Evolutionary conservation across 2,113 vertebrate genomes (phyloP).

Genomic region (Oncorhynchus clarkii): DNA sequence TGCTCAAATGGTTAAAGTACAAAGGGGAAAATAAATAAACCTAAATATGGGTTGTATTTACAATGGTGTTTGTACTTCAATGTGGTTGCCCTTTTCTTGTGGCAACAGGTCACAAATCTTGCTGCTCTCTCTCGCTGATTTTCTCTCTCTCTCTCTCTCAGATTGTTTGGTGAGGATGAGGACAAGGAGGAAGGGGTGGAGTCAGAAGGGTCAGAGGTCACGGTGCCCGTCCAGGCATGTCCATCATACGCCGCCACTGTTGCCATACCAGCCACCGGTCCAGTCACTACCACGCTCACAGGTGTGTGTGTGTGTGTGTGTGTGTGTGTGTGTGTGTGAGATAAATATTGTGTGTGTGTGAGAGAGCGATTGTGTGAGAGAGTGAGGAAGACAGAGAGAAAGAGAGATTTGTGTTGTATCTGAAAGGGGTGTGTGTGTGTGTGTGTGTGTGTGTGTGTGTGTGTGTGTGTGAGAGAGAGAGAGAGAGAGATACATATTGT

Average conservation of each 20-base stretch:
- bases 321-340: not conserved
- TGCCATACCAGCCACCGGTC: constrained; percentile 79
- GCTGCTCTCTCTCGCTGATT: too few species aligned
- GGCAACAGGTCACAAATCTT: too few species aligned
- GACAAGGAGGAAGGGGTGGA: constrained; percentile 51
- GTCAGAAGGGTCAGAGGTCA: constrained; percentile 74
- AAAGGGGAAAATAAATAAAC: too few species aligned
- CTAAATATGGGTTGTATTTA: too few species aligned
- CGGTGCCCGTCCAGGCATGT: constrained; percentile 66
- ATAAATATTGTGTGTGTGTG: not conserved
- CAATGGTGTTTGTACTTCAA: too few species aligned
- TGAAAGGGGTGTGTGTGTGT: not conserved
- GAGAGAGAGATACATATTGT: too few species aligned
- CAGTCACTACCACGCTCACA: constrained; percentile 79
- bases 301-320: constrained; percentile 59
- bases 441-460: too few species aligned
- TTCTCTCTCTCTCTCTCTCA: constrained; percentile 30
- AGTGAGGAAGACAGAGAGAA: not conserved
- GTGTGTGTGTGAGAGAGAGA: too few species aligned
- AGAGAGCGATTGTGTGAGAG: not conserved
- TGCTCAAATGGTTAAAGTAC: too few species aligned
- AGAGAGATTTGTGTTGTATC: not conserved
- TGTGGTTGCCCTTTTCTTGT: too few species aligned
- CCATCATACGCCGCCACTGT: constrained; percentile 90
- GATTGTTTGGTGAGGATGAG: constrained; percentile 78